Base-by-base conservation (phyloP, 2,888 invertebrate genomes). In the Epirrhoe tristata region DNA sequence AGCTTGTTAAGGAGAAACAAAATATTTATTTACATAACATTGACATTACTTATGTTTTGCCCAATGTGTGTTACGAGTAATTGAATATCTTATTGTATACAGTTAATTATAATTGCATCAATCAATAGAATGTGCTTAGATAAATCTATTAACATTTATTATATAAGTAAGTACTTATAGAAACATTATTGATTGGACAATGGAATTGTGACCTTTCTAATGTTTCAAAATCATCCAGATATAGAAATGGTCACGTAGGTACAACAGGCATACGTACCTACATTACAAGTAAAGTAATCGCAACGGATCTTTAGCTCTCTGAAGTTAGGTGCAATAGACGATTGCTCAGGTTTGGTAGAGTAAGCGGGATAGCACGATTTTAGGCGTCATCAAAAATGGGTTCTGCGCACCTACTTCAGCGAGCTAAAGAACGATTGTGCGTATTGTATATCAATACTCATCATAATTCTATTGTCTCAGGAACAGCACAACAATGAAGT, bases 51-150 rank as follows among this genome's bases (percentile, higher is more conserved):
- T 54, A 24, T n/a, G 50, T 63, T 67, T 63, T 63, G 51, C 63
- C 63, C 63, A 67, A 63, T 58, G 5, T 52, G 43, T 56, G 39
- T 55, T 55, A 46, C 51, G 39, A 36, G 59, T 60, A 69, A 73
- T 69, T 73, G 70, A 73, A 71, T 73, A 70, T 67, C 52, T 31
- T 39, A 65, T 69, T 72, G 70, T 67, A 65, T 65, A 66, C 48
- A 69, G 52, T 60, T 71, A 65, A 68, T 73, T 72, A 62, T 67
- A 59, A 73, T 73, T 73, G 67, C 63, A 66, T 55, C 66, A 60
- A 66, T 67, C 66, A 58, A 69, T 59, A 61, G 46, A 58, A 57
- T 61, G 53, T 8, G 46, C 52, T 55, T 46, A 66, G 66, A 69
- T 69, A 63, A 70, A 69, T 66, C 66, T 67, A 60, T 69, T 64